Conservation (phyloP, 2,797 vertebrate genomes). For the Apogon hyalosoma region DNA sequence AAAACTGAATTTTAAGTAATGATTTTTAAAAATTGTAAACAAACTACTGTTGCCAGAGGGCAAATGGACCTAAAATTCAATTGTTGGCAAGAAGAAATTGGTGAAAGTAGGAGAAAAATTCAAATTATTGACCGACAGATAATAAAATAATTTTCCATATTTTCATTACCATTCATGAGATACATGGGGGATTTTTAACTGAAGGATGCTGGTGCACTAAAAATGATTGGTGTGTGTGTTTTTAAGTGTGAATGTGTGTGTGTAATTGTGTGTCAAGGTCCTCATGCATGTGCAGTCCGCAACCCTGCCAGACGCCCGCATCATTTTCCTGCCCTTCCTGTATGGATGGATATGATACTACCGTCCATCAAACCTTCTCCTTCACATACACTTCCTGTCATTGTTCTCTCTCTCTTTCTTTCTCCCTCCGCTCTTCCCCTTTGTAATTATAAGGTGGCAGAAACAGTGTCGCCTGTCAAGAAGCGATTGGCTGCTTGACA, state of each 20-base stretch:
- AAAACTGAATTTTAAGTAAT: slow-evolving; percentile 14
- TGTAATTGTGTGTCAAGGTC: slow-evolving; percentile 78
- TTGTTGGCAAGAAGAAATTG: slow-evolving; percentile 9
- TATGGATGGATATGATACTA: slow-evolving; percentile 74
- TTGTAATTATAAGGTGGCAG: slow-evolving; percentile 83
- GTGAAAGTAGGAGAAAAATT: slow-evolving; percentile 38
- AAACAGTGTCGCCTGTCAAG: slow-evolving; percentile 86
- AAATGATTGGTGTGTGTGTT: slow-evolving; percentile 56
- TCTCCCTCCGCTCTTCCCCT: slow-evolving; percentile 60
- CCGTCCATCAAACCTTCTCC: slow-evolving; percentile 78
- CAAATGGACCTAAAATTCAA: slow-evolving; percentile 36
- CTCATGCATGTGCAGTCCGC: slow-evolving; percentile 56
- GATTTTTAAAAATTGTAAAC: slow-evolving; percentile 20
- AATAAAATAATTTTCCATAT: slow-evolving; percentile 45
- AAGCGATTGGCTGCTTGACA: slow-evolving; percentile 89
- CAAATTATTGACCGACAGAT: slow-evolving; percentile 33
- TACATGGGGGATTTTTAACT: slow-evolving; percentile 38
- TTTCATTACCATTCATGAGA: slow-evolving; percentile 66
- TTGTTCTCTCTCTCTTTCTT: slow-evolving; percentile 70
- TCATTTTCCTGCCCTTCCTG: slow-evolving; percentile 77
- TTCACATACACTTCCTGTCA: slow-evolving; percentile 82
- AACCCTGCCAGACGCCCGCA: slow-evolving; percentile 58
- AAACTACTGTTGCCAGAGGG: slow-evolving; percentile 20
- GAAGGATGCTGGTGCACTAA: slow-evolving; percentile 58
- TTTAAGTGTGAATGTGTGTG: slow-evolving; percentile 47